Percentiles rank a stretch among this genome's conserved stretches.
Evolutionary conservation across 2,797 vertebrate genomes (phyloP).

Genomic region (Melanotaenia boesemani): DNA sequence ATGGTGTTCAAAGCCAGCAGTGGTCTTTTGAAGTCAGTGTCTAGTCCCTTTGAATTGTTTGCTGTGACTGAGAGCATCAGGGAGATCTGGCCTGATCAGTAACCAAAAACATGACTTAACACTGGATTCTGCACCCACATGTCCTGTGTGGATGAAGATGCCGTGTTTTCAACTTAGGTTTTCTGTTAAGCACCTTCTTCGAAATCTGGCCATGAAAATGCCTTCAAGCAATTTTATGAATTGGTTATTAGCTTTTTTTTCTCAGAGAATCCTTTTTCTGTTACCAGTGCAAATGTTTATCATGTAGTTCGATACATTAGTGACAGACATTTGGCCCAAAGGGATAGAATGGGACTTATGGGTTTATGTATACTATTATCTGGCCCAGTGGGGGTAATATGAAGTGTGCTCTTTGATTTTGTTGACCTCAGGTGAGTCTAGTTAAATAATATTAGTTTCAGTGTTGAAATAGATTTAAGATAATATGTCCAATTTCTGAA

Average conservation of each 20-base stretch:
- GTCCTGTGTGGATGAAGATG: slow-evolving; percentile 21
- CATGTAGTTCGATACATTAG: slow-evolving; percentile 75
- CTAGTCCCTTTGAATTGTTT: slow-evolving; percentile 62
- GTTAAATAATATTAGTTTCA: slow-evolving; percentile 61
- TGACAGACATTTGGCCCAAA: slow-evolving; percentile 66
- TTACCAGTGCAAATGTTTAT: slow-evolving; percentile 57
- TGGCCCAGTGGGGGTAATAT: slow-evolving; percentile 68
- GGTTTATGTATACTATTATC: slow-evolving; percentile 72
- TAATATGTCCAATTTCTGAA: slow-evolving; percentile 59
- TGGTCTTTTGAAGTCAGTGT: slow-evolving; percentile 68
- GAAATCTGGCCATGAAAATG: slow-evolving; percentile 31
- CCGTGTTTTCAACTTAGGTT: slow-evolving; percentile 14
- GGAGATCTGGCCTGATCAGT: slow-evolving; percentile 54
- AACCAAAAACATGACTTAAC: slow-evolving; percentile 58
- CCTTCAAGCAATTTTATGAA: slow-evolving; percentile 45
- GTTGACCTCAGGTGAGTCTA: slow-evolving; percentile 65
- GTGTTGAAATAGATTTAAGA: slow-evolving; percentile 60
- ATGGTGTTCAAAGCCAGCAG: slow-evolving; percentile 70
- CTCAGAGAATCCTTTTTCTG: slow-evolving; percentile 64
- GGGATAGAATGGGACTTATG: slow-evolving; percentile 66
- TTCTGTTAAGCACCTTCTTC: slow-evolving; percentile 43
- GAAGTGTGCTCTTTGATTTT: slow-evolving; percentile 70
- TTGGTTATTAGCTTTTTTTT: slow-evolving; percentile 63
- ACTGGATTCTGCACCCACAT: slow-evolving; percentile 33
- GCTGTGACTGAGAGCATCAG: slow-evolving; percentile 64